Base-by-base conservation (phyloP, 2,113 vertebrate species). In the Oreochromis spilurus region DNA sequence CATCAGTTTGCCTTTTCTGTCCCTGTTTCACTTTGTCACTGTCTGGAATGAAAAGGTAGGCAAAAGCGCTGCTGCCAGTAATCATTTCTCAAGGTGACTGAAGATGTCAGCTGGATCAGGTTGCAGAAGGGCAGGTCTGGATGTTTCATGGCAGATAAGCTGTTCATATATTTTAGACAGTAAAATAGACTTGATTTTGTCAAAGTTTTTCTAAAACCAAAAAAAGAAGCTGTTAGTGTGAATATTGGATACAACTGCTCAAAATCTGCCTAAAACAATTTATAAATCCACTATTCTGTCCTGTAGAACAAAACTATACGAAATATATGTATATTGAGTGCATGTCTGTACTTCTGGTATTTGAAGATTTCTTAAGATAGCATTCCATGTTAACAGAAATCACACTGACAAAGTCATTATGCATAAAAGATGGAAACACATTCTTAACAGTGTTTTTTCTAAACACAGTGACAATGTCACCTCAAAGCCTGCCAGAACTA, bases 81-180 rank as follows among this genome's bases (percentile, higher is more conserved):
- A 55, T 83, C 43, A 86, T 17, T 81, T 29, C 55, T 72, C 87
- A 93, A 92, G 92, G 92, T 94, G 83, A 87, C 52, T 90, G 54
- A 81, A 81, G 52, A 62, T 79, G 72, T 86, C 84, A 84, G 52
- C 50, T 62, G 85, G 90, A 93, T 95, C 93, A 36, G 58, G 91
- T 93, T 92, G 40, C 91, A 84, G 57, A 90, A 91, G 82, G 78
- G 57, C 86, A 86, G 60, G 57, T 81, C 78, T 57, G 79, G 58
- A 83, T 88, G 82, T 89, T 81, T 45, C 24, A 70, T 45, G 34
- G 36, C 72, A 52, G 17, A 77, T 52, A 34, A 52, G 45, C 26
- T 77, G 45, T 52, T 77, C 43, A 77, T 52, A 34, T 34, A 34
- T 77, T 77, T 50, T 77, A 77, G 9, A 31, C 26, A 52, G 10